These are phyloP conservation scores for Drosophila tripunctata DNA, from an alignment of 2,888 invertebrate genomes.

Conservation along the genomic window DNA sequence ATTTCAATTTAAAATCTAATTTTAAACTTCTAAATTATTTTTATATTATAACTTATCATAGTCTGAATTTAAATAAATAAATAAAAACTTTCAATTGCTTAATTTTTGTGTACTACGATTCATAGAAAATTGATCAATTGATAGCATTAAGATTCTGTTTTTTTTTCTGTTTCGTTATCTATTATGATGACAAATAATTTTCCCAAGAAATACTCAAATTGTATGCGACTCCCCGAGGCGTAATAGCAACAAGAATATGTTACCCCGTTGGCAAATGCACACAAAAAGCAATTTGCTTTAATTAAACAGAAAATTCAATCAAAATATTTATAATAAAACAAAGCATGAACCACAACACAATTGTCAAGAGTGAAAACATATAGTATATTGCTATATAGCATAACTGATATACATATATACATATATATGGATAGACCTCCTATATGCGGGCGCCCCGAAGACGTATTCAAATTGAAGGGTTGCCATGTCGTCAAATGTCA, in stretches of 20 bases:
- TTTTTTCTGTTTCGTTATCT: background rate
- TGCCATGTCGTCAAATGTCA: constrained; percentile 36
- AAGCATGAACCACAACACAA: constrained; percentile 45
- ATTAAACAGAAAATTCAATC: constrained; percentile 79
- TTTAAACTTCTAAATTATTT: no score
- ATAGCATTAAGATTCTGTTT: background rate
- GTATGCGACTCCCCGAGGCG: constrained; percentile 36
- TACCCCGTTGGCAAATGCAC: constrained; percentile 41
- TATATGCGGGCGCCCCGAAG: constrained; percentile 76
- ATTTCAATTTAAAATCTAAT: no score
- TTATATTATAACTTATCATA: no score
- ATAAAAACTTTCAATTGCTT: no score
- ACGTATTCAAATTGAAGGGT: constrained; percentile 66
- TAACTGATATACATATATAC: constrained; percentile 1
- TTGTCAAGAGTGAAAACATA: constrained; percentile 40
- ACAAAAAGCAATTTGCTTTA: constrained; percentile 71
- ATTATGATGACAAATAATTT: background rate
- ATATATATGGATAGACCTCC: constrained; percentile 29
- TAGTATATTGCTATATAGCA: constrained; percentile 11
- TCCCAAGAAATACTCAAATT: constrained; percentile 3
- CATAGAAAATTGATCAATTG: background rate
- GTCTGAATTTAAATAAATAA: no score
- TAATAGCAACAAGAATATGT: background rate
- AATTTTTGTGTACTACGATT: no score
- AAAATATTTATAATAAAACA: constrained; percentile 75